Evolutionary conservation across 1,140 invertebrate genomes (phyloP), one percentile per base, ranked within the genome.

Genomic region (Holotrichia oblita): DNA sequence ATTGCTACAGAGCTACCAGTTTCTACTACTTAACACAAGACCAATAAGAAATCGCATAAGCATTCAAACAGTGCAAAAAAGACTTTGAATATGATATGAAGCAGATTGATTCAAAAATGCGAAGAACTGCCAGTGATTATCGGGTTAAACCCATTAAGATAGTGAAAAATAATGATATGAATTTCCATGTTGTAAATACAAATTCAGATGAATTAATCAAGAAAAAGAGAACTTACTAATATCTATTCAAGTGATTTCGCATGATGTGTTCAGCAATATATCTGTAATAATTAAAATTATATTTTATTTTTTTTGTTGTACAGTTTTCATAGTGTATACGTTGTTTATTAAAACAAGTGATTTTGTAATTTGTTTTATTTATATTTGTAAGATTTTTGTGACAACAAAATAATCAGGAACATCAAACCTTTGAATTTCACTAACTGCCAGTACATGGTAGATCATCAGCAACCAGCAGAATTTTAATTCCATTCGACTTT

Each of bases 71-170:
- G 27, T 79, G 10, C 44, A 72, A 42, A 79, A n/a, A 79, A 48
- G 78, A 79, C 41, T 79, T 79, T 64, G 40, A 75, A n/a, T 79
- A 76, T 27, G 78, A 79, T 79, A 79, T 79, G 78, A 73, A 20
- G 40, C 73, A 76, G 48, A 64, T 79, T n/a, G 48, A 76, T 76
- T n/a, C 9, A 12, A 64, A 76, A 79, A 76, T 44, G 40, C 61
- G 59, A 61, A 22, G 41, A 6, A n/a, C 75, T 8, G 10, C 40
- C 3, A 40, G 9, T 14, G 73, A 76, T n/a, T 24, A 8, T 6
- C 24, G 40, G 17, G 27, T 76, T 7, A 76, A 76, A 55, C 75
- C 75, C 10, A 48, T 76, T 12, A 76, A 76, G 12, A 76, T 76
- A 20, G 44, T 76, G 24, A 76, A 76, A 22, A 76, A 55, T 76